Evolutionary conservation across 2,888 invertebrate genomes (phyloP).

Genomic region (Yponomeuta plumbellus): DNA sequence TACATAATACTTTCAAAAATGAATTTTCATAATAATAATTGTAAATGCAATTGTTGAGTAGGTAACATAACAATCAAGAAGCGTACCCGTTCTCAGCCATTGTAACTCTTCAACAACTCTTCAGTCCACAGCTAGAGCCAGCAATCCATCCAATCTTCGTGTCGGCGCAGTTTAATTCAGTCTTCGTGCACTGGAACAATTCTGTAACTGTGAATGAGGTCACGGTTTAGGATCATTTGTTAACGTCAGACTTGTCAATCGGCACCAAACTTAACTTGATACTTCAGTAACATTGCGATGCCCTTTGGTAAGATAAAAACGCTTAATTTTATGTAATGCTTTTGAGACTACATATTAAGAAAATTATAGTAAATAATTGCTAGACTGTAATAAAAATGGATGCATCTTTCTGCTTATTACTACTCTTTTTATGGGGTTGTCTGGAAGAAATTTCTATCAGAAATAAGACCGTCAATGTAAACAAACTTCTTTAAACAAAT

Average conservation of each 20-base stretch:
- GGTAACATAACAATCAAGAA: neutral
- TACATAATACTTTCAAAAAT: neutral
- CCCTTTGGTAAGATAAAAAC: no score
- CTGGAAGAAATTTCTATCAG: no score
- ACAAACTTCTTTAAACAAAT: no score
- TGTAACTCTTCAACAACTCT: conserved; percentile 26
- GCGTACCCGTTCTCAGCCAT: conserved; percentile 67
- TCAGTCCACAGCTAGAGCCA: conserved; percentile 23
- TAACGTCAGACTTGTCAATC: neutral
- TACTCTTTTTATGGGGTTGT: no score
- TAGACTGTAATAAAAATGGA: no score
- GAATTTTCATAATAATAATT: neutral
- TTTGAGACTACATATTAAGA: no score
- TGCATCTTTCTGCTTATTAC: no score
- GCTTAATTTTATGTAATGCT: no score
- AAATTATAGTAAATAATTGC: no score
- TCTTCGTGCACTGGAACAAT: conserved; percentile 40
- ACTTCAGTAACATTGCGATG: no score
- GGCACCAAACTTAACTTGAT: neutral
- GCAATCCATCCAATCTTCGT: conserved; percentile 33
- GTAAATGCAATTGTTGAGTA: no score
- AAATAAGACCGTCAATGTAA: no score
- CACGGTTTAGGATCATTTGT: neutral
- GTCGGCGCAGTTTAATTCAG: conserved; percentile 20
- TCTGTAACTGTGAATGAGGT: conserved; percentile 37